These are phyloP conservation scores for Microdon myrmicae DNA, from an alignment of 2,888 invertebrate species.

Conservation along the genomic window DNA sequence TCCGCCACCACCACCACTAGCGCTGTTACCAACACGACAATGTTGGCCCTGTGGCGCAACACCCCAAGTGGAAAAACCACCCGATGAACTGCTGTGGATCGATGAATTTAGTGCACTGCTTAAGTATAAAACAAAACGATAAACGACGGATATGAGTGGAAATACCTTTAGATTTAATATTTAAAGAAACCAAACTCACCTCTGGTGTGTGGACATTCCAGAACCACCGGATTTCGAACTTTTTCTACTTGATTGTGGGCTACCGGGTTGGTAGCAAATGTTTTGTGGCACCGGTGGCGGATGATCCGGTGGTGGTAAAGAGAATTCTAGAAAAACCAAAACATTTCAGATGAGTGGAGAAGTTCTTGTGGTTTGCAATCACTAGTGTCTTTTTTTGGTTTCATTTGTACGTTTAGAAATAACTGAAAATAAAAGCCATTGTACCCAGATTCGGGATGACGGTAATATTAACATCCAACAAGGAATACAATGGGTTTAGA, in stretches of 20 bases:
- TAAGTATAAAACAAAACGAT: slow-evolving; percentile 23
- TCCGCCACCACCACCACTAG: slow-evolving; percentile 9
- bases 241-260: slow-evolving; percentile 65
- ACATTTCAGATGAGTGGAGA: slow-evolving; percentile 11
- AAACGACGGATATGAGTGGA: neutral
- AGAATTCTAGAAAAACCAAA: slow-evolving; percentile 72
- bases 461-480: too few relatives aligned
- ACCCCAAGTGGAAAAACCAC: slow-evolving; percentile 67
- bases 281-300: slow-evolving; percentile 69
- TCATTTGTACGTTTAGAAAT: too few relatives aligned
- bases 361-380: slow-evolving; percentile 20
- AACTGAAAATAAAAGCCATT: too few relatives aligned
- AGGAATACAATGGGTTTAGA: too few relatives aligned
- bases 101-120: slow-evolving; percentile 65
- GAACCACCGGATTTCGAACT: slow-evolving; percentile 66
- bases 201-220: slow-evolving; percentile 65
- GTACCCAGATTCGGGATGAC: too few relatives aligned
- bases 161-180: neutral
- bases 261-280: slow-evolving; percentile 63
- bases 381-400: too few relatives aligned
- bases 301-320: slow-evolving; percentile 73
- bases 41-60: slow-evolving; percentile 60
- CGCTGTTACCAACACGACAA: slow-evolving; percentile 51
- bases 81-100: slow-evolving; percentile 66
- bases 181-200: slow-evolving; percentile 55